Percentiles rank a stretch among this genome's conserved stretches.
Evolutionary conservation across 2,113 vertebrate species (phyloP).

Genomic region (Porphyrio hochstetteri): DNA sequence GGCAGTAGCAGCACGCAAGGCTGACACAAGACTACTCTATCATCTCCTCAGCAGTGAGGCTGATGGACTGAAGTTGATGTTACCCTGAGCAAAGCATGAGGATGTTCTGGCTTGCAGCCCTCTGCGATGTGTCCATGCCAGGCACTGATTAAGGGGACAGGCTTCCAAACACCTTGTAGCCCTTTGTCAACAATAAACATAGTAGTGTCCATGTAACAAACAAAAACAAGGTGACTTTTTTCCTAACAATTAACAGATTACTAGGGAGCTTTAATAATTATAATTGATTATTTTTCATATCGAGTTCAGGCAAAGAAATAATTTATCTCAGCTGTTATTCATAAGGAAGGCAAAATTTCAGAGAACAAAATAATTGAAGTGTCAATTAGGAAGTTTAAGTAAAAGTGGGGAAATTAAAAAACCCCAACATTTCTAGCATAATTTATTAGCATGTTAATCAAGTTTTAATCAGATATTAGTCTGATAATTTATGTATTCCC

Average conservation of each 20-base stretch:
- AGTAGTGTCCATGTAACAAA: neutral
- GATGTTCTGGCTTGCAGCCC: neutral
- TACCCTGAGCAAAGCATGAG: neutral
- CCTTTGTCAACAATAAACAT: neutral
- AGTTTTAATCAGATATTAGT: conserved; percentile 62
- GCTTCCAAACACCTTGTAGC: neutral
- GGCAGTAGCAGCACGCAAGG: neutral
- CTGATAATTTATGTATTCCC: conserved; percentile 39
- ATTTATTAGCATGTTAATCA: conserved; percentile 53
- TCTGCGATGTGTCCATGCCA: neutral
- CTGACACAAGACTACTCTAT: neutral
- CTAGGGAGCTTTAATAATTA: conserved; percentile 54
- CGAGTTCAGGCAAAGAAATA: conserved; percentile 37
- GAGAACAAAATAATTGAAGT: conserved; percentile 61
- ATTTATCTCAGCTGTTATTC: conserved; percentile 55
- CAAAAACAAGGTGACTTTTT: conserved; percentile 7
- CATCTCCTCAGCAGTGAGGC: neutral
- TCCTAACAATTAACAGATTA: conserved; percentile 55
- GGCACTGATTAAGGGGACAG: neutral
- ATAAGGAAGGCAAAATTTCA: conserved; percentile 48
- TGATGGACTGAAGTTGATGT: neutral
- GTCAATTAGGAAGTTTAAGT: conserved; percentile 59
- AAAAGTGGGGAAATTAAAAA: conserved; percentile 46
- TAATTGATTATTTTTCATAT: conserved; percentile 53
- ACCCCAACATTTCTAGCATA: conserved; percentile 23